Percentiles rank a stretch among this genome's conserved stretches.
Evolutionary conservation across 2,888 invertebrate species (phyloP).

Genomic region (Noctua pronuba): DNA sequence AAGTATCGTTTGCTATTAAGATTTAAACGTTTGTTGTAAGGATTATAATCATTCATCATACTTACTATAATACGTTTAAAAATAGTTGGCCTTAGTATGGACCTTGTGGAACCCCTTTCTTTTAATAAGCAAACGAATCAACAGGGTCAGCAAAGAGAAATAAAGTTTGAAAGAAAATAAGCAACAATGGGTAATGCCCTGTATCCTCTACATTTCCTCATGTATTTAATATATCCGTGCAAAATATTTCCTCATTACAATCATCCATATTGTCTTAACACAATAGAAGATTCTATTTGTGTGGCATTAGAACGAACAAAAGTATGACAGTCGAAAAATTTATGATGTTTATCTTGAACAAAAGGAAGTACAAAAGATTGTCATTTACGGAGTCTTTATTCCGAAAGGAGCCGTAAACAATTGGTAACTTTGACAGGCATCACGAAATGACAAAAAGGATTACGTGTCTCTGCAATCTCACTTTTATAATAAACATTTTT

Average conservation of each 20-base stretch:
- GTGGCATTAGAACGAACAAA: slow-evolving; percentile 81
- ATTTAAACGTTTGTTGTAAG: slow-evolving; percentile 54
- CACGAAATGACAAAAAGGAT: slow-evolving; percentile 87
- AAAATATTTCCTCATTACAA: slow-evolving; percentile 68
- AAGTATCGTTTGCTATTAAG: slow-evolving; percentile 34
- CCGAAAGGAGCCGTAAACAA: slow-evolving; percentile 85
- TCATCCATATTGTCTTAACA: slow-evolving; percentile 60
- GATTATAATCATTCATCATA: slow-evolving; percentile 53
- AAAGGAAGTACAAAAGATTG: slow-evolving; percentile 82
- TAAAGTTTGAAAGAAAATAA: not conserved
- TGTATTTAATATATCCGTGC: slow-evolving; percentile 34
- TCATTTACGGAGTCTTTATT: slow-evolving; percentile 84
- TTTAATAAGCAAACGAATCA: not conserved
- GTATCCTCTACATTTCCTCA: slow-evolving; percentile 14
- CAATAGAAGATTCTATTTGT: slow-evolving; percentile 76
- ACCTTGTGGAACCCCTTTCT: slow-evolving; percentile 15
- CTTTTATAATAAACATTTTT: slow-evolving; percentile 42
- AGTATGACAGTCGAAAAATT: slow-evolving; percentile 80
- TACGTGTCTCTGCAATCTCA: slow-evolving; percentile 70
- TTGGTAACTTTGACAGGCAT: slow-evolving; percentile 87
- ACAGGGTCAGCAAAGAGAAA: not conserved
- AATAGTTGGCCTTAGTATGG: not conserved
- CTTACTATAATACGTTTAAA: slow-evolving; percentile 27
- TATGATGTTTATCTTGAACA: slow-evolving; percentile 86
- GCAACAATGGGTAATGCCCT: not conserved